A percentile compares a stretch with the other conserved stretches of the same genome.
Evolutionary conservation across 2,797 vertebrate species (phyloP).

Genomic region (Tamandua tetradactyla): DNA sequence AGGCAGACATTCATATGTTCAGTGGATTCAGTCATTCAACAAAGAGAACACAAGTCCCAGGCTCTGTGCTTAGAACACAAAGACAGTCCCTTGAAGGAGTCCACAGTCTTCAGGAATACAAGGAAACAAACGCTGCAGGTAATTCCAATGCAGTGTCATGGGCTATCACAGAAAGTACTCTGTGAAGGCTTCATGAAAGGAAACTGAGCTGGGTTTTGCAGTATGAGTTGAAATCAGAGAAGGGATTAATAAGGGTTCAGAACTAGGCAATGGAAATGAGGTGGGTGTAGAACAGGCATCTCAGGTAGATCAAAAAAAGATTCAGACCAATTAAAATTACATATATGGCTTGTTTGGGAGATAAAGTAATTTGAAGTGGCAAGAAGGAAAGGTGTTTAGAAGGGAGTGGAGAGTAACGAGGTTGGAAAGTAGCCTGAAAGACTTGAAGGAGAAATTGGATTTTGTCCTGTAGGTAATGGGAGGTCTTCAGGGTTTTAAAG

Average conservation of each 20-base stretch:
- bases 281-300: background rate
- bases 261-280: background rate
- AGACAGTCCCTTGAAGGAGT: background rate
- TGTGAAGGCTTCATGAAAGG: background rate
- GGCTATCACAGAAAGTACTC: background rate
- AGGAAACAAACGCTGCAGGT: background rate
- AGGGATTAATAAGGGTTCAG: background rate
- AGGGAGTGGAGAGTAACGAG: background rate
- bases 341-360: background rate
- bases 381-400: background rate
- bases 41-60: background rate
- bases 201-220: background rate
- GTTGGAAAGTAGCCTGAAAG: background rate
- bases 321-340: background rate
- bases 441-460: background rate
- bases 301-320: background rate
- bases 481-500: background rate
- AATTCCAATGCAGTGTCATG: background rate
- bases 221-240: background rate
- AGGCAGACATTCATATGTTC: background rate
- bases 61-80: background rate
- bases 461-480: background rate
- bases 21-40: background rate
- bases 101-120: background rate
- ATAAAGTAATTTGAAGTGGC: background rate